Conservation (phyloP, 2,888 invertebrate species). For the Mythimna loreyi region DNA sequence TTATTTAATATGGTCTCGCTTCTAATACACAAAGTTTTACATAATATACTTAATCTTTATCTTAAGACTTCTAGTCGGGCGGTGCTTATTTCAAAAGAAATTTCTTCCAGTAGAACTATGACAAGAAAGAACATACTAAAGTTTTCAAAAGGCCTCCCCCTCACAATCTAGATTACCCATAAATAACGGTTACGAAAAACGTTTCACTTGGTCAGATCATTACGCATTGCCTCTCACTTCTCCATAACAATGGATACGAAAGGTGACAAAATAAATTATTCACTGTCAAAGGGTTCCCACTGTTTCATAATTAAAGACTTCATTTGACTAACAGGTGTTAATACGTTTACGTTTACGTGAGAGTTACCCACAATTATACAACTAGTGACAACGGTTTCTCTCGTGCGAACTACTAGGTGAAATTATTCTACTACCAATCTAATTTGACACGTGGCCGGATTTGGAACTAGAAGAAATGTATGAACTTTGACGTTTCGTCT, state of each 20-base stretch:
- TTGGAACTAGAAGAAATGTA: constrained; percentile 5
- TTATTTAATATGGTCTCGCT: no score
- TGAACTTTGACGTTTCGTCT: not conserved
- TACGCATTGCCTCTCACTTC: not conserved
- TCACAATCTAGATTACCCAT: no score
- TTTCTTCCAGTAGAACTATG: no score
- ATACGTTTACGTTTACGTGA: constrained; percentile 71
- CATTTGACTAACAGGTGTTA: constrained; percentile 62
- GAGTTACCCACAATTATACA: constrained; percentile 78
- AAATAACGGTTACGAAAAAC: not conserved
- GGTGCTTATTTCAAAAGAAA: no score
- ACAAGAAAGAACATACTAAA: no score
- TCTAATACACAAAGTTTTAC: no score
- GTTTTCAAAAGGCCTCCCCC: no score
- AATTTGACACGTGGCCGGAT: constrained; percentile 2
- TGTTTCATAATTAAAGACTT: constrained; percentile 40
- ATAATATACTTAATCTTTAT: no score
- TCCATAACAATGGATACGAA: constrained; percentile 12
- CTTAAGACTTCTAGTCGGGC: no score
- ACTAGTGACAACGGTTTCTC: constrained; percentile 73
- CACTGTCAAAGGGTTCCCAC: constrained; percentile 37
- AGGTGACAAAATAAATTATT: constrained; percentile 10
- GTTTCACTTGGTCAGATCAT: not conserved
- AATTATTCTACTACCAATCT: constrained; percentile 47
- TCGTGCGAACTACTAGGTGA: constrained; percentile 69